Base-by-base conservation (phyloP, 2,888 invertebrate genomes). In the Cerastoderma edule region DNA sequence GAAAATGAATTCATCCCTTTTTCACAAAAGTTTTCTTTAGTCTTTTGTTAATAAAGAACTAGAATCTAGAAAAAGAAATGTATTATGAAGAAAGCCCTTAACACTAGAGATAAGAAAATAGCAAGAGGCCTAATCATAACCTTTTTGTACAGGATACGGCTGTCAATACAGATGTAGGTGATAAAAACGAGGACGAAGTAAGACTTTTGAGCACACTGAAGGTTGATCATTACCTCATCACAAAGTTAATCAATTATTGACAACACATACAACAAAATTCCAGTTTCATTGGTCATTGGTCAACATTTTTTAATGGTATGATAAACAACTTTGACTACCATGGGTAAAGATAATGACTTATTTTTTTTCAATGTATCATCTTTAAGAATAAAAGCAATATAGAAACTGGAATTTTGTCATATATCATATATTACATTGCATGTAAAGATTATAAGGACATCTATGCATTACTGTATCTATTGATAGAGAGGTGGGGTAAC, bases 201-300 rank as follows among this genome's bases (percentile, higher is more conserved):
- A 60, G 60, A 60, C 60, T 60, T 39, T 39, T 60, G 35, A 10
- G 60, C 60, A 60, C 35, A 39, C 39, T 60, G 33, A n/a, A 60
- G 60, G 60, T 60, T n/a, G 60, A 35, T 39, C 35, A 60, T 27
- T 60, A 44, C 60, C 39, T 56, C 56, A 30, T 60, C 5, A 35
- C 10, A 22, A 50, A 27, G 35, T 57, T 4, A 10, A 5, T 35
- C n/a, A n/a, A n/a, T n/a, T n/a, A n/a, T n/a, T n/a, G n/a, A 33
- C 19, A 39, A 24, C 24, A 60, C 35, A 24, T 60, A 44, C 39
- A 44, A 60, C 60, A 60, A 35, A 39, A 60, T 60, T 60, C 22
- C 60, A 39, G 8, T 50, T 2, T 50, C n/a, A n/a, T 50, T 19
- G 10, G 24, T 50, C 10, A n/a, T 24, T 1, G 19, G 16, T 46